phyloP scores from a whole-genome alignment of 2,113 vertebrate species.

The Laticauda colubrina region DNA sequence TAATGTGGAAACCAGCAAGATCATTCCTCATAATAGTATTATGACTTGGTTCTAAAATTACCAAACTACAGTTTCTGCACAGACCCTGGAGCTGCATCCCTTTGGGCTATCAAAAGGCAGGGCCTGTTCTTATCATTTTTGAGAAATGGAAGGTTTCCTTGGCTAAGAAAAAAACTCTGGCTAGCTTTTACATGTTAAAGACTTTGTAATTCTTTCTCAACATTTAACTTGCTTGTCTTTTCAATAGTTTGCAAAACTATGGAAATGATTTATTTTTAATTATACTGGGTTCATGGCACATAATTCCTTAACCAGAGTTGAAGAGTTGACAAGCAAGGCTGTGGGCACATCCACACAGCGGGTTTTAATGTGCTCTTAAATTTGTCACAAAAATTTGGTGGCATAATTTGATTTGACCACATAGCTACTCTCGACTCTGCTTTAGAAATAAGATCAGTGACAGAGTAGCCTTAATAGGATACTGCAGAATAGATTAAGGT shows the following conservation, averaged over 20 bases:
- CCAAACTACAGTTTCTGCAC: background rate
- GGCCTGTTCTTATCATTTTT: background rate
- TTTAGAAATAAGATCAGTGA: background rate
- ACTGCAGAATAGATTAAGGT: background rate
- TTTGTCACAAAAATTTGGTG: background rate
- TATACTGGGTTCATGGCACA: background rate
- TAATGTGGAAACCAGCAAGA: background rate
- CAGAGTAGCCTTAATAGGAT: background rate
- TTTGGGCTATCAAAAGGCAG: background rate
- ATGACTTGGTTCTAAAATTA: background rate
- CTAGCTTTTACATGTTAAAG: background rate
- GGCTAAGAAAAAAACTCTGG: background rate
- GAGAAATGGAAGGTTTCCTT: background rate
- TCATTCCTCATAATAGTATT: background rate
- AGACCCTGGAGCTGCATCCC: background rate
- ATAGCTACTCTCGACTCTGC: background rate
- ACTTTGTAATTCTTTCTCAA: background rate
- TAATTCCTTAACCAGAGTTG: background rate
- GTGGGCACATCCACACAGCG: background rate
- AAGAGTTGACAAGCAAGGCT: background rate
- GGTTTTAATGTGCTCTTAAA: background rate
- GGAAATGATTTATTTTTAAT: background rate
- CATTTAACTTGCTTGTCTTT: background rate
- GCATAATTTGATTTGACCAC: background rate
- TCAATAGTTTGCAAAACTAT: background rate